These are phyloP conservation scores for Hemithea aestivaria DNA, from an alignment of 2,888 invertebrate genomes.

Conservation along the genomic window DNA sequence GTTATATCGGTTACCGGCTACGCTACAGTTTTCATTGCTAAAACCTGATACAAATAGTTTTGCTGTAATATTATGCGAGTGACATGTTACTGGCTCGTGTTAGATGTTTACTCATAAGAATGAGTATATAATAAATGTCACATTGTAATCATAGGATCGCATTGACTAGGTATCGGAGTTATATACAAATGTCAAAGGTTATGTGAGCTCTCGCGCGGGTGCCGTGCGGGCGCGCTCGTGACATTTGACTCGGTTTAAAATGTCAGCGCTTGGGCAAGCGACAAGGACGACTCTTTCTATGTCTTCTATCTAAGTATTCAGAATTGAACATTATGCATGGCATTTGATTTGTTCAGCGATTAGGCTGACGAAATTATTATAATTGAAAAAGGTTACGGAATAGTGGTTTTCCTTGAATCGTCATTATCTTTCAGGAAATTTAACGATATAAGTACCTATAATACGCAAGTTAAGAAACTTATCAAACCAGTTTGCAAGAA, in stretches of 20 bases:
- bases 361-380: slow-evolving; percentile 65
- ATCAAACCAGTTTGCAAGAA: slow-evolving; percentile 27
- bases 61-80: too few species aligned
- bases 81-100: slow-evolving; percentile 11
- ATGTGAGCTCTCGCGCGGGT: slow-evolving; percentile 49
- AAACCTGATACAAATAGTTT: too few species aligned
- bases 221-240: slow-evolving; percentile 47
- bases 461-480: slow-evolving; percentile 22
- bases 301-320: slow-evolving; percentile 63
- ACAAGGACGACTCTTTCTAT: slow-evolving; percentile 77
- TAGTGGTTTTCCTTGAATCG: slow-evolving; percentile 69
- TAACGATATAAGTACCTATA: slow-evolving; percentile 32
- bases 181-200: slow-evolving; percentile 66
- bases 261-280: slow-evolving; percentile 75
- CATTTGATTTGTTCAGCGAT: slow-evolving; percentile 67
- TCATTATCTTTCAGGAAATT: slow-evolving; percentile 54
- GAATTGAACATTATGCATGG: slow-evolving; percentile 67
- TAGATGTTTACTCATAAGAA: slow-evolving; percentile 15
- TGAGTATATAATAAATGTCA: slow-evolving; percentile 36
- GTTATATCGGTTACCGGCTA: too few species aligned
- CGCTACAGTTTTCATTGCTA: too few species aligned
- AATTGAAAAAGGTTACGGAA: slow-evolving; percentile 66
- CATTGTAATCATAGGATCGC: slow-evolving; percentile 51
- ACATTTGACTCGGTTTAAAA: slow-evolving; percentile 73
- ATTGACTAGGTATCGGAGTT: slow-evolving; percentile 46